These are phyloP conservation scores for Cheirogaleus medius DNA, from an alignment of 2,113 vertebrate species.

Conservation along the genomic window DNA sequence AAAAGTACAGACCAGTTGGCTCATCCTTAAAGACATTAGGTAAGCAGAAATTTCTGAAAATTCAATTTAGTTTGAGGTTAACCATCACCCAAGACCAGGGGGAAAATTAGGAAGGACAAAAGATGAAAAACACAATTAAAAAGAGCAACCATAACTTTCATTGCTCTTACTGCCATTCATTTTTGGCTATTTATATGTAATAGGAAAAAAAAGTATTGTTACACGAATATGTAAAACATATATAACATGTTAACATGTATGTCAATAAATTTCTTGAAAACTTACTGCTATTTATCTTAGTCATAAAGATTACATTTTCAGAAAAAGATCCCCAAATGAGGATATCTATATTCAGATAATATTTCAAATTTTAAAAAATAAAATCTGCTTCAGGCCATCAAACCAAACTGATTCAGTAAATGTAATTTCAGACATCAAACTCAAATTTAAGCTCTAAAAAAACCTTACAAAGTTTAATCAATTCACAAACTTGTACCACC, in stretches of 20 bases:
- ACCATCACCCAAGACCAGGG: not conserved
- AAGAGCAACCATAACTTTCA: not conserved
- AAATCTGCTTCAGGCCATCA: not conserved
- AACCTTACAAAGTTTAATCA: not conserved
- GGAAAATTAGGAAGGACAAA: not conserved
- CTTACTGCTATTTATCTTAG: not conserved
- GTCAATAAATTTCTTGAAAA: slow-evolving; percentile 37
- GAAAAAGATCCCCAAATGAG: not conserved
- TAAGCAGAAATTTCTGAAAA: slow-evolving; percentile 48
- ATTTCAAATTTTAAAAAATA: not conserved
- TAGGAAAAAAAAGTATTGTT: not conserved
- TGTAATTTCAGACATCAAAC: slow-evolving; percentile 32
- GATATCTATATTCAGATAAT: slow-evolving; percentile 4
- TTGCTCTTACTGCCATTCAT: not conserved
- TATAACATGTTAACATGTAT: not conserved
- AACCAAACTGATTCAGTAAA: slow-evolving; percentile 27
- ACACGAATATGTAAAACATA: not conserved
- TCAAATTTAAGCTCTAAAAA: slow-evolving; percentile 35
- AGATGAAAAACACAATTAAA: not conserved
- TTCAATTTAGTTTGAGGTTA: slow-evolving; percentile 33
- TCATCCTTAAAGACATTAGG: not conserved
- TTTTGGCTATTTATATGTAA: not conserved
- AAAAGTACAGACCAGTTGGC: not conserved
- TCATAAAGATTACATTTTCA: not conserved
- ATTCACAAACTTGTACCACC: not conserved